A percentile compares a stretch with the other conserved stretches of the same genome.
These are phyloP conservation scores for Trichonephila clavata DNA, from an alignment of 1,140 invertebrate species.

Conservation along the genomic window DNA sequence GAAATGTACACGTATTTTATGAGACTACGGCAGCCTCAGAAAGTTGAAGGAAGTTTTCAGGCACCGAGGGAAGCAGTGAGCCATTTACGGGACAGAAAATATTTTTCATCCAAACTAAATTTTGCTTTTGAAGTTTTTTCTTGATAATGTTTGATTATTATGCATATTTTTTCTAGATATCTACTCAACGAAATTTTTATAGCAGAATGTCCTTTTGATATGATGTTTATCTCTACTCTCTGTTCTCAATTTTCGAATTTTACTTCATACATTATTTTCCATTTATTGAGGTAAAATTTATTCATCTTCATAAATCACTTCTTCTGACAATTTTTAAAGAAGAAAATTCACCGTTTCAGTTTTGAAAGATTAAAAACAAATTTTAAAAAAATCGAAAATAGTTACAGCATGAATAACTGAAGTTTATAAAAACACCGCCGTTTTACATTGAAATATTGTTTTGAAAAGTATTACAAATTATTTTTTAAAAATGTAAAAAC, in stretches of 20 bases:
- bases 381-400: no score
- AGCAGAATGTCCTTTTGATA: no score
- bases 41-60: neutral
- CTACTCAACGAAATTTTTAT: neutral
- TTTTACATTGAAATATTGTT: no score
- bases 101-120: neutral
- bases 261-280: no score
- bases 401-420: no score
- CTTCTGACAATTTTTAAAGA: neutral
- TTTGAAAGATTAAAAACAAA: no score
- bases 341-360: no score
- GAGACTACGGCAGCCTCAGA: neutral
- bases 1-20: slow-evolving; percentile 49
- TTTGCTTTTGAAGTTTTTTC: neutral
- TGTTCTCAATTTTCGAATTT: no score
- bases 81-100: neutral
- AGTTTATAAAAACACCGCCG: no score
- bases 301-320: neutral
- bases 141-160: neutral
- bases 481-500: no score
- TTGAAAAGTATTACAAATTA: no score
- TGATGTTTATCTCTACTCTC: no score
- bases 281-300: neutral
- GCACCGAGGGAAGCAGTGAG: neutral
- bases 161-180: neutral